phyloP scores from a whole-genome alignment of 2,113 vertebrate genomes.

The Corythornis madagascariensis region DNA sequence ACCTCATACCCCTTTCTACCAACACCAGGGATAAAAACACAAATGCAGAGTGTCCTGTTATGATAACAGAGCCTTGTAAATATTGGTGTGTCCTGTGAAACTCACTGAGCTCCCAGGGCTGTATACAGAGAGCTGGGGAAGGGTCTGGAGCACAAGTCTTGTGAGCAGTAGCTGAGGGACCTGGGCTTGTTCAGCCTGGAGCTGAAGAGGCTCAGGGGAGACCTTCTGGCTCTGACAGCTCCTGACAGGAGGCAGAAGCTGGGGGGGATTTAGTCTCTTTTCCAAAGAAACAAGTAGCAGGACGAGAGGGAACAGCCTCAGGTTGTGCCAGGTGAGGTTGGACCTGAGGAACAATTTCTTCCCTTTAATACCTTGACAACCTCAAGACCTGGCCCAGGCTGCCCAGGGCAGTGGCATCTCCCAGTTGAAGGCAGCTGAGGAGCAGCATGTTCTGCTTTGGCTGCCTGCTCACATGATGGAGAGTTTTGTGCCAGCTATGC shows the following conservation, averaged over 20 bases:
- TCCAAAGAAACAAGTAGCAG: background rate
- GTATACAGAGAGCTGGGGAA: background rate
- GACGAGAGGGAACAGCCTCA: background rate
- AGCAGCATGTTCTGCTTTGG: background rate
- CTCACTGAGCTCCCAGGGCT: background rate
- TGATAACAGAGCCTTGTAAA: background rate
- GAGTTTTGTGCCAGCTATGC: background rate
- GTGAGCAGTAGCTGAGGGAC: background rate
- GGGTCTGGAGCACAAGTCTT: background rate
- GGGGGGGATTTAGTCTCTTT: background rate
- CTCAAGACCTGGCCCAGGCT: too few relatives aligned
- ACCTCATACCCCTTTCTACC: background rate
- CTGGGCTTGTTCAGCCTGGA: background rate
- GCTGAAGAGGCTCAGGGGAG: background rate
- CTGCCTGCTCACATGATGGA: background rate
- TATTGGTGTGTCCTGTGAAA: background rate
- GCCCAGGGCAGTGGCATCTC: too few relatives aligned
- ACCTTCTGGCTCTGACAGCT: background rate
- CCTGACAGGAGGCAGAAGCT: background rate
- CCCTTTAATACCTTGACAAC: too few relatives aligned
- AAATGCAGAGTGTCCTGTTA: background rate
- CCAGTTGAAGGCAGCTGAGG: background rate
- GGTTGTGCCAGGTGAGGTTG: background rate
- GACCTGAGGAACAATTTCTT: background rate
- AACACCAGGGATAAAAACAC: background rate